A percentile compares a stretch with the other conserved stretches of the same genome.
phyloP scores from a whole-genome alignment of 2,113 vertebrate genomes.

The Hydropotes inermis region DNA sequence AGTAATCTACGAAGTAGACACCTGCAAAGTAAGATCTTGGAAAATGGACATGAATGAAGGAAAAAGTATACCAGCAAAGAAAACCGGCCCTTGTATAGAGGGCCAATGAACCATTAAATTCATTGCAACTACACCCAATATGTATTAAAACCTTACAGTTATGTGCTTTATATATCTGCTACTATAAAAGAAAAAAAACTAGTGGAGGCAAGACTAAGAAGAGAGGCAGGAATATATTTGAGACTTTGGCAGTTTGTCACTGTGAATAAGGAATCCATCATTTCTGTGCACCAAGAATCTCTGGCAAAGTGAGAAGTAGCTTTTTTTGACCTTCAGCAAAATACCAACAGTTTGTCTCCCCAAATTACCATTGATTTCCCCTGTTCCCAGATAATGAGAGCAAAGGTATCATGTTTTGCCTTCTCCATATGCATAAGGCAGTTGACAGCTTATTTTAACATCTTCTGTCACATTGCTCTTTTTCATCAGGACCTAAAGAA shows the following conservation, averaged over 20 bases:
- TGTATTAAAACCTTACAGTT: neutral
- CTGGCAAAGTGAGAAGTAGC: conserved; percentile 40
- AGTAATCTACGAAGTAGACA: neutral
- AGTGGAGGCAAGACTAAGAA: neutral
- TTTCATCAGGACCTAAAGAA: conserved; percentile 79
- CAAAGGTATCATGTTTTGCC: conserved; percentile 36
- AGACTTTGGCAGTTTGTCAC: conserved; percentile 35
- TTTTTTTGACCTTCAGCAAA: conserved; percentile 49
- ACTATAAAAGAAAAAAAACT: neutral
- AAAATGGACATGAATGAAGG: neutral
- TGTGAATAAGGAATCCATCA: neutral
- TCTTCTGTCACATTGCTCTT: conserved; percentile 54
- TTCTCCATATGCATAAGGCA: conserved; percentile 61
- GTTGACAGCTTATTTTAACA: conserved; percentile 6
- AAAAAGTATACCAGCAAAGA: neutral
- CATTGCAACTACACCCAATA: neutral
- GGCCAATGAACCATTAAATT: neutral
- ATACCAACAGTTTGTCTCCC: conserved; percentile 51
- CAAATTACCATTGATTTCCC: conserved; percentile 55
- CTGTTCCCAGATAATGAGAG: conserved; percentile 26
- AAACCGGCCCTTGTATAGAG: neutral
- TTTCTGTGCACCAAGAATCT: conserved; percentile 48
- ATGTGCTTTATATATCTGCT: neutral
- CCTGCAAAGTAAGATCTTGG: neutral
- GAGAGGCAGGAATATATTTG: neutral